Percentiles rank a stretch among this genome's conserved stretches.
Evolutionary conservation across 2,888 invertebrate genomes (phyloP).

Genomic region (Sarcophaga caerulescens): DNA sequence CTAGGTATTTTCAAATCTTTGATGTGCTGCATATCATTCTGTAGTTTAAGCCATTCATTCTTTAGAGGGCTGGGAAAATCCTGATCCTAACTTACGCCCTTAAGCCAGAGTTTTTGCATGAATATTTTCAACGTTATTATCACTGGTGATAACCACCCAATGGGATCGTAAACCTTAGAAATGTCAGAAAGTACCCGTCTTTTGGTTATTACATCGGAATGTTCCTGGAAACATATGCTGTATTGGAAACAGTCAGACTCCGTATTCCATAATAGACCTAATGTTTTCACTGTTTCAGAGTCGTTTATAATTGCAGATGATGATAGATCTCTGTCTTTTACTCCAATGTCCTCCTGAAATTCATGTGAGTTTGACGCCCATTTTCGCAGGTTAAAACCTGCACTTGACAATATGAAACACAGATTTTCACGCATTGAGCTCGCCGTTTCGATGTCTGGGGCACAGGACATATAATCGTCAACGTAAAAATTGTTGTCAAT

Average conservation of each 20-base stretch:
- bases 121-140: conserved; percentile 44
- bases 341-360: not conserved
- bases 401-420: not conserved
- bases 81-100: conserved; percentile 49
- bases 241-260: conserved; percentile 37
- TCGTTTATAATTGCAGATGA: conserved; percentile 24
- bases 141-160: conserved; percentile 53
- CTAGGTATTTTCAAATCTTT: too few species aligned
- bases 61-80: too few species aligned
- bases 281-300: conserved; percentile 42
- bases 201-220: conserved; percentile 19
- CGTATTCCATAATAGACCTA: conserved; percentile 51
- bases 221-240: conserved; percentile 9
- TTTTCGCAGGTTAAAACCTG: conserved; percentile 47
- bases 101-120: conserved; percentile 60
- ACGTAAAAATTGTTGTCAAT: conserved; percentile 45
- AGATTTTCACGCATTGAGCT: not conserved
- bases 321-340: not conserved
- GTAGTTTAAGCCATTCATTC: too few species aligned
- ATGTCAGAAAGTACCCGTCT: conserved; percentile 48
- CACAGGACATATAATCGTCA: conserved; percentile 47
- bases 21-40: too few species aligned
- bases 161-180: conserved; percentile 38
- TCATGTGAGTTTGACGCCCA: conserved; percentile 41
- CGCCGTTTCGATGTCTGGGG: conserved; percentile 12